A percentile compares a stretch with the other conserved stretches of the same genome.
phyloP scores from a whole-genome alignment of 1,140 invertebrate genomes.

The Neodiprion virginianus region DNA sequence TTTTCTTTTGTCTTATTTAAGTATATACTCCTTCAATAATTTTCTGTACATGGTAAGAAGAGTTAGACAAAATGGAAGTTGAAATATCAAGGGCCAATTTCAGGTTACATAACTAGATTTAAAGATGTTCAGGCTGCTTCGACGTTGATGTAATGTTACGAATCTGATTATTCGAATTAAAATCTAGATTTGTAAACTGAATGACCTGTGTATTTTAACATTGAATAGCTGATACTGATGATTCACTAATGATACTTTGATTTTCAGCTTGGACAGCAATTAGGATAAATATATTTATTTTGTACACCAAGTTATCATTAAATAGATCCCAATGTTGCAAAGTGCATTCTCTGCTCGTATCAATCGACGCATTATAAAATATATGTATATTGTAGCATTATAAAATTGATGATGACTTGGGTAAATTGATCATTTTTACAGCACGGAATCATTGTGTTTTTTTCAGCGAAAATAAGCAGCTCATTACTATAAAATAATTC shows the following conservation, averaged over 20 bases:
- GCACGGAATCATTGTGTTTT: conserved; percentile 50
- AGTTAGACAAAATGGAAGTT: not conserved
- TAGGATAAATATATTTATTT: conserved; percentile 38
- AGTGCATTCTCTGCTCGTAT: not conserved
- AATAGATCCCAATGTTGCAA: not conserved
- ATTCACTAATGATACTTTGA: conserved; percentile 45
- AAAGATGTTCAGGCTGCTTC: not conserved
- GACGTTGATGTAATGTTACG: too few relatives aligned
- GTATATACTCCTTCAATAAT: not conserved
- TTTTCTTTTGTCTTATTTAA: conserved; percentile 3
- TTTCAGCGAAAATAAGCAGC: conserved; percentile 44
- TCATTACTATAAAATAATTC: conserved; percentile 36
- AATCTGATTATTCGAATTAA: not conserved
- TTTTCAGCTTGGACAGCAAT: conserved; percentile 52
- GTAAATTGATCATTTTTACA: conserved; percentile 39
- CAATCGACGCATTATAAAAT: too few relatives aligned
- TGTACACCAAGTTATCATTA: conserved; percentile 46
- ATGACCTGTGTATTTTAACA: conserved; percentile 28
- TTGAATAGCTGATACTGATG: conserved; percentile 28
- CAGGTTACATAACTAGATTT: conserved; percentile 38
- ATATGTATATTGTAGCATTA: too few relatives aligned
- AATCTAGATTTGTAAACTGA: conserved; percentile 39
- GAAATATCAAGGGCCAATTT: conserved; percentile 27
- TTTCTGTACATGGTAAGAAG: not conserved
- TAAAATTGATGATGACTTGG: conserved; percentile 21